A percentile compares a stretch with the other conserved stretches of the same genome.
phyloP scores from a whole-genome alignment of 64 coral and sea anemone species.

The Stylophora pistillata region DNA sequence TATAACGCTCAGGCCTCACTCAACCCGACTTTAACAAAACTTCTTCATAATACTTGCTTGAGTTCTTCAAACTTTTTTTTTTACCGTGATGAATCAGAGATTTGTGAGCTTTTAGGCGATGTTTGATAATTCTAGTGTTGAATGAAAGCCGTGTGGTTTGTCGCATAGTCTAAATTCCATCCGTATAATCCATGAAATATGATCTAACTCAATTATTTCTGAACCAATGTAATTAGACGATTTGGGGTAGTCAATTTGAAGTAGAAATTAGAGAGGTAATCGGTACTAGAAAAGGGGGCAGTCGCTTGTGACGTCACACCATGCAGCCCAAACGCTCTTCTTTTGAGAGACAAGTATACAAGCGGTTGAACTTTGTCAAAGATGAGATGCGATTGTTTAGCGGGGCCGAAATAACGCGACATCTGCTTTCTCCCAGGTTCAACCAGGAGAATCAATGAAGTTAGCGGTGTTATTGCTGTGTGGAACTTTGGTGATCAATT shows the following conservation, averaged over 20 bases:
- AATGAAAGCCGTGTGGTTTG: neutral
- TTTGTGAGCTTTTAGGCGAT: neutral
- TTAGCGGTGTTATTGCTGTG: slow-evolving; percentile 13
- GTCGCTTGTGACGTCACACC: slow-evolving; percentile 69
- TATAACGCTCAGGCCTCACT: slow-evolving; percentile 8
- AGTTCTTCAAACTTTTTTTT: neutral
- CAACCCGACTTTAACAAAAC: neutral
- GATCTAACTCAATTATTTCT: slow-evolving; percentile 94
- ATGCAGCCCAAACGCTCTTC: slow-evolving; percentile 3
- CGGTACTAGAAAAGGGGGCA: slow-evolving; percentile 6
- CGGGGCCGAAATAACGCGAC: slow-evolving; percentile 1
- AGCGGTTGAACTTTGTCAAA: slow-evolving; percentile 17
- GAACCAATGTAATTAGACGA: slow-evolving; percentile 89
- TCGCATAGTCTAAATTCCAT: slow-evolving; percentile 14
- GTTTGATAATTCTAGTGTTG: neutral
- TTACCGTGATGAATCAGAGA: too few relatives aligned
- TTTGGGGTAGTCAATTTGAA: slow-evolving; percentile 79
- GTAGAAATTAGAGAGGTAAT: slow-evolving; percentile 53
- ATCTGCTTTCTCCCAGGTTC: slow-evolving; percentile 49
- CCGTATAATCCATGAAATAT: slow-evolving; percentile 39
- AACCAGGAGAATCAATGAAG: slow-evolving; percentile 50
- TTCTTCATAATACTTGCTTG: neutral
- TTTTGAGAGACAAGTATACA: slow-evolving; percentile 28
- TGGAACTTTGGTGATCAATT: slow-evolving; percentile 46
- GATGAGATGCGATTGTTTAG: slow-evolving; percentile 4